These are phyloP conservation scores for Mamestra brassicae DNA, from an alignment of 2,888 invertebrate species.

Conservation along the genomic window DNA sequence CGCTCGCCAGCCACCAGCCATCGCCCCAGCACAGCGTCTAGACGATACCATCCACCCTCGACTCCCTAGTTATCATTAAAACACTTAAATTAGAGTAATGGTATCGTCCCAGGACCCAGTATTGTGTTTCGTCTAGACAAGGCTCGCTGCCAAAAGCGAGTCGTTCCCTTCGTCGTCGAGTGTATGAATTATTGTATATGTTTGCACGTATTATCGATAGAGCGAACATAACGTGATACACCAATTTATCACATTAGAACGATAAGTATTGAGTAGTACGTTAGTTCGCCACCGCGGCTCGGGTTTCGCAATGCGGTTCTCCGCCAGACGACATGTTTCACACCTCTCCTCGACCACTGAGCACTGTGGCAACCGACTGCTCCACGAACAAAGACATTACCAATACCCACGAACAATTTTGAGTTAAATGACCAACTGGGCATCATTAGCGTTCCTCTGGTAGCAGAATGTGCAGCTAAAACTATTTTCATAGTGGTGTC, in stretches of 20 bases:
- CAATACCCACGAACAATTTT: background rate
- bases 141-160: constrained; percentile 42
- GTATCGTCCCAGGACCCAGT: background rate
- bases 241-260: constrained; percentile 24
- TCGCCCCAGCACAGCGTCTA: constrained; percentile 5
- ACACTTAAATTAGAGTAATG: constrained; percentile 32
- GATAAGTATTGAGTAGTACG: constrained; percentile 25
- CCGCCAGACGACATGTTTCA: constrained; percentile 1
- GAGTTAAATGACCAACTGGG: background rate
- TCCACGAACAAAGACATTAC: background rate
- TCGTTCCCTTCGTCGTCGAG: constrained; percentile 13
- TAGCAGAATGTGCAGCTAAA: background rate
- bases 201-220: constrained; percentile 15
- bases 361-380: background rate
- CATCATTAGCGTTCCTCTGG: too few species aligned
- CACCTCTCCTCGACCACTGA: constrained; percentile 10
- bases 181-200: constrained; percentile 2
- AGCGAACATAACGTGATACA: constrained; percentile 18
- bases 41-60: background rate
- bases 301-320: constrained; percentile 13
- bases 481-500: background rate
- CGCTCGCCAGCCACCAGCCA: background rate
- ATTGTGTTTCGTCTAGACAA: constrained; percentile 49
- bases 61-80: constrained; percentile 10
- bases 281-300: constrained; percentile 1